phyloP scores from a whole-genome alignment of 2,113 vertebrate genomes.

The Phocoena sinus region DNA sequence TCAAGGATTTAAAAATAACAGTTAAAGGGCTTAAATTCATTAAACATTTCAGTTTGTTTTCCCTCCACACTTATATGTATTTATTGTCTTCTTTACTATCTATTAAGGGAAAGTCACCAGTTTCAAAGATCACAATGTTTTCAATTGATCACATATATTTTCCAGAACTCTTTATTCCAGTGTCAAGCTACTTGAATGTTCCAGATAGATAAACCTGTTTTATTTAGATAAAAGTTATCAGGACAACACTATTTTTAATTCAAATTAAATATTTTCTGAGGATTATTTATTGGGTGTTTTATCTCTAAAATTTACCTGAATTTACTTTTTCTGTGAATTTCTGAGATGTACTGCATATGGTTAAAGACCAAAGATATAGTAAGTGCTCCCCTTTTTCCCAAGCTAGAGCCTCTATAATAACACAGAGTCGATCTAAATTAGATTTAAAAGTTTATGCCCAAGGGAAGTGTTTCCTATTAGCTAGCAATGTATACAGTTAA shows the following conservation, averaged over 20 bases:
- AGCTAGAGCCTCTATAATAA: not conserved
- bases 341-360: not conserved
- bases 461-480: slow-evolving; percentile 49
- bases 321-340: not conserved
- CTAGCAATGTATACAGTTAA: slow-evolving; percentile 59
- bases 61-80: not conserved
- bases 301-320: not conserved
- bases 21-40: not conserved
- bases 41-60: not conserved
- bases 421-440: slow-evolving; percentile 32
- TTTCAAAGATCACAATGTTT: slow-evolving; percentile 1
- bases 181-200: not conserved
- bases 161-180: not conserved
- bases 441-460: slow-evolving; percentile 44
- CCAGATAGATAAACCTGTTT: not conserved
- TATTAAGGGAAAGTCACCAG: not conserved
- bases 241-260: not conserved
- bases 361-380: not conserved
- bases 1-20: not conserved
- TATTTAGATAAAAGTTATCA: not conserved
- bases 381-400: not conserved
- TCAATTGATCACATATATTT: not conserved
- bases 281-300: not conserved
- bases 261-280: slow-evolving; percentile 17
- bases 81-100: not conserved